Evolutionary conservation across 1,140 invertebrate species (phyloP).

Genomic region (Trinorchestia longiramus): DNA sequence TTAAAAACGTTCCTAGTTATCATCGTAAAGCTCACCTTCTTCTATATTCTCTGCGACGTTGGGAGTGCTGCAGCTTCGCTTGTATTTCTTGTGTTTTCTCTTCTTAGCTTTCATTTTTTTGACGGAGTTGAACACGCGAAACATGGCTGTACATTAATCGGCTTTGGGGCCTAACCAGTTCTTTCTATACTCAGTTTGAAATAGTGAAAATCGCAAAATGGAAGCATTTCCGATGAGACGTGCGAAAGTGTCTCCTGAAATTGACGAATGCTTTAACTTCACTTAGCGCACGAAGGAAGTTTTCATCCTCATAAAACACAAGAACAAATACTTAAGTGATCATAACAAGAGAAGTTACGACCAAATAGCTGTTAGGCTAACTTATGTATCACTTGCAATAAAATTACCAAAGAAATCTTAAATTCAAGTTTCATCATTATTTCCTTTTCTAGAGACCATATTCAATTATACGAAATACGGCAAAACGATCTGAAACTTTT

Average conservation of each 20-base stretch:
- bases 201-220: not conserved
- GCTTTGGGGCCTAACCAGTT: not conserved
- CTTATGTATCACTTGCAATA: not conserved
- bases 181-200: not conserved
- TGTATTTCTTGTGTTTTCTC: slow-evolving; percentile 33
- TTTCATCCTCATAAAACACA: not conserved
- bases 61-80: slow-evolving; percentile 25
- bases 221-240: not conserved
- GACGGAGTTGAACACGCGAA: slow-evolving; percentile 38
- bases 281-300: not conserved
- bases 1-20: not conserved
- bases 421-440: not conserved
- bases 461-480: too few relatives aligned
- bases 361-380: not conserved
- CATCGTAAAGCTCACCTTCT: slow-evolving; percentile 4
- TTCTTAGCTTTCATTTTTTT: slow-evolving; percentile 51
- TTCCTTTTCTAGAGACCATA: too few relatives aligned
- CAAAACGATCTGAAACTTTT: too few relatives aligned
- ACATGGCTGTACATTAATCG: slow-evolving; percentile 29
- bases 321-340: not conserved
- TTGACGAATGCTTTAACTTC: not conserved
- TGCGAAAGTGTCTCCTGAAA: not conserved
- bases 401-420: not conserved
- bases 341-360: not conserved
- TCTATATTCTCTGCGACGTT: slow-evolving; percentile 22